Percentiles rank a stretch among this genome's conserved stretches.
phyloP scores from a whole-genome alignment of 2,888 invertebrate genomes.

The Isoperla grammatica region DNA sequence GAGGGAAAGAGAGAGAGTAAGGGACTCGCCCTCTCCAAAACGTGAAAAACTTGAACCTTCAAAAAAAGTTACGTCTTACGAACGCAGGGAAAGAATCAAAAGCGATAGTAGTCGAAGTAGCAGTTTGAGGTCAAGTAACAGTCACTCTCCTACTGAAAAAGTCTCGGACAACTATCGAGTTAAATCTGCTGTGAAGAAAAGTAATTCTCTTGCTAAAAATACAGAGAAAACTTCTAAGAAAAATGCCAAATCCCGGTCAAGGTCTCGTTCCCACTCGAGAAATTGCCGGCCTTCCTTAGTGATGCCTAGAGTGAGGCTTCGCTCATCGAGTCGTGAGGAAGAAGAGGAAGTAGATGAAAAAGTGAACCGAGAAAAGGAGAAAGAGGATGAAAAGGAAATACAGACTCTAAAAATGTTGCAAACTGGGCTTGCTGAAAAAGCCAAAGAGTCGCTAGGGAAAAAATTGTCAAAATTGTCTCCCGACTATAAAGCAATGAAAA shows the following conservation, averaged over 20 bases:
- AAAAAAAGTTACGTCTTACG: too few relatives aligned
- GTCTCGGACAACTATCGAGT: constrained; percentile 65
- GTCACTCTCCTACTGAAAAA: constrained; percentile 63
- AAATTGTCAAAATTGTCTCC: constrained; percentile 40
- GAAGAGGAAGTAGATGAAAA: constrained; percentile 50
- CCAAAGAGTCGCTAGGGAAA: constrained; percentile 61
- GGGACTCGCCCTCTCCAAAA: too few relatives aligned
- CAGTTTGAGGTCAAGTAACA: constrained; percentile 46
- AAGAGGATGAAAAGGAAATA: constrained; percentile 61
- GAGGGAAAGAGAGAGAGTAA: too few relatives aligned
- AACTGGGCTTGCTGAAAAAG: constrained; percentile 62
- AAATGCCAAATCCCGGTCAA: constrained; percentile 24
- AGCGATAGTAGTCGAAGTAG: constrained; percentile 12
- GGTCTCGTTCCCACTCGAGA: constrained; percentile 44
- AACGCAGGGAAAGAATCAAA: too few relatives aligned
- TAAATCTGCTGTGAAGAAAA: constrained; percentile 49
- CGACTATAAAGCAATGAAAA: constrained; percentile 10
- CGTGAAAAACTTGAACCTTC: too few relatives aligned
- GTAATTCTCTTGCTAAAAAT: constrained; percentile 34
- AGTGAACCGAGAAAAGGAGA: constrained; percentile 50
- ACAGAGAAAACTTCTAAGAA: constrained; percentile 26
- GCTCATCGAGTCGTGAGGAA: constrained; percentile 42
- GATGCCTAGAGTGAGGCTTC: constrained; percentile 41
- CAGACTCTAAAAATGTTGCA: constrained; percentile 60
- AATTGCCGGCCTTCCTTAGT: constrained; percentile 48